phyloP scores from a whole-genome alignment of 2,113 vertebrate species.

The Sceloporus tristichus region DNA sequence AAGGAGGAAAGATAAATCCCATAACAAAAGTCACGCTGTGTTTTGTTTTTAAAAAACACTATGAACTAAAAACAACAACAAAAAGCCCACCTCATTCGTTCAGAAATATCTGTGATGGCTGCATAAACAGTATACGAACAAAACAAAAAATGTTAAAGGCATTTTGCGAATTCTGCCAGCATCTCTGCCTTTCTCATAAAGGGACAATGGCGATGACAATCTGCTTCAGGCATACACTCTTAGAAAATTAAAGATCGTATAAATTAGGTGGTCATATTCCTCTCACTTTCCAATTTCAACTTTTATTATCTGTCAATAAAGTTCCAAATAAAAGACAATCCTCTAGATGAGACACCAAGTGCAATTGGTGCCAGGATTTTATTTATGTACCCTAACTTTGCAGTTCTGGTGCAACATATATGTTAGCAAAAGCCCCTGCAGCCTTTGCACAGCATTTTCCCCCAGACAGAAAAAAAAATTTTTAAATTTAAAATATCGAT shows the following conservation, averaged over 20 bases:
- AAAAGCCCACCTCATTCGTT: not conserved
- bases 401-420: conserved; percentile 60
- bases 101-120: conserved; percentile 31
- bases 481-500: not conserved
- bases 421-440: conserved; percentile 57
- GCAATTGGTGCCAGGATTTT: conserved; percentile 58
- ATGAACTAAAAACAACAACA: not conserved
- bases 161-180: conserved; percentile 55
- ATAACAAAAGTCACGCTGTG: not conserved
- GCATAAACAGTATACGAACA: conserved; percentile 36
- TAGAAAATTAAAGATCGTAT: conserved; percentile 75
- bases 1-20: not conserved
- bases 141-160: conserved; percentile 52
- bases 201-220: conserved; percentile 63
- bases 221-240: conserved; percentile 68
- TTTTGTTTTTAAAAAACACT: not conserved
- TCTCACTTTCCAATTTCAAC: conserved; percentile 73
- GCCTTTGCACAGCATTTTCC: conserved; percentile 5
- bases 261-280: conserved; percentile 72
- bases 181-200: conserved; percentile 52
- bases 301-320: conserved; percentile 81
- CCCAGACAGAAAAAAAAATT: conserved; percentile 45
- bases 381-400: conserved; percentile 57
- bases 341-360: conserved; percentile 72
- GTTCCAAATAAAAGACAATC: conserved; percentile 66